These are phyloP conservation scores for Aspidiotus rigidus DNA, from an alignment of 2,888 invertebrate species.

Conservation along the genomic window DNA sequence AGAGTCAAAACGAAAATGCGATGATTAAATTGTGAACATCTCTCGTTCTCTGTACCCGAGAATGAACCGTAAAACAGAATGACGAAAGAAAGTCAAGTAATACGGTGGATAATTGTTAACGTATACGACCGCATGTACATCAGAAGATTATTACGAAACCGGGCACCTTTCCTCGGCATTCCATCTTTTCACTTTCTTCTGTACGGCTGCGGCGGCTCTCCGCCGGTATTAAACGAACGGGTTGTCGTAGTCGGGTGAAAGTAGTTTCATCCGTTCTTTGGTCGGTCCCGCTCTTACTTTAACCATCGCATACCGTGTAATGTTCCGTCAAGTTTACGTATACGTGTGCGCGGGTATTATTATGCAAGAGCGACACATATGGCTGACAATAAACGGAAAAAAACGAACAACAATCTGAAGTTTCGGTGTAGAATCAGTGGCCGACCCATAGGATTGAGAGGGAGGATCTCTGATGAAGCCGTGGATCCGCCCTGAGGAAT, in stretches of 20 bases:
- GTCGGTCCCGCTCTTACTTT: not conserved
- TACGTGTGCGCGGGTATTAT: too few species aligned
- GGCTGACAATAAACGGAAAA: too few species aligned
- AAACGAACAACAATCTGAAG: too few species aligned
- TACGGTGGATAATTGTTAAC: not conserved
- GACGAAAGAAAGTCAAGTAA: constrained; percentile 21
- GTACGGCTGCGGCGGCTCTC: not conserved
- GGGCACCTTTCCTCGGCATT: not conserved
- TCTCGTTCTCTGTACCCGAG: not conserved
- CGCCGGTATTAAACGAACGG: too few species aligned
- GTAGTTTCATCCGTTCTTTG: not conserved
- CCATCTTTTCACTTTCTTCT: constrained; percentile 12
- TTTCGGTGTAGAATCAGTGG: too few species aligned
- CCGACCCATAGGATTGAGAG: too few species aligned
- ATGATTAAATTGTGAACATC: not conserved
- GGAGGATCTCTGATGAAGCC: too few species aligned
- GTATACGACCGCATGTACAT: too few species aligned
- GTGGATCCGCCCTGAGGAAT: too few species aligned
- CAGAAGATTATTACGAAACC: too few species aligned
- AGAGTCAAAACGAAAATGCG: too few species aligned
- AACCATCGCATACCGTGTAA: not conserved
- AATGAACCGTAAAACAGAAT: constrained; percentile 14
- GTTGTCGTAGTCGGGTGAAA: not conserved
- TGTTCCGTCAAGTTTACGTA: not conserved
- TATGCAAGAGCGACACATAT: too few species aligned